Conservation (phyloP, 2,888 invertebrate genomes). For the Penaeus monodon region DNA sequence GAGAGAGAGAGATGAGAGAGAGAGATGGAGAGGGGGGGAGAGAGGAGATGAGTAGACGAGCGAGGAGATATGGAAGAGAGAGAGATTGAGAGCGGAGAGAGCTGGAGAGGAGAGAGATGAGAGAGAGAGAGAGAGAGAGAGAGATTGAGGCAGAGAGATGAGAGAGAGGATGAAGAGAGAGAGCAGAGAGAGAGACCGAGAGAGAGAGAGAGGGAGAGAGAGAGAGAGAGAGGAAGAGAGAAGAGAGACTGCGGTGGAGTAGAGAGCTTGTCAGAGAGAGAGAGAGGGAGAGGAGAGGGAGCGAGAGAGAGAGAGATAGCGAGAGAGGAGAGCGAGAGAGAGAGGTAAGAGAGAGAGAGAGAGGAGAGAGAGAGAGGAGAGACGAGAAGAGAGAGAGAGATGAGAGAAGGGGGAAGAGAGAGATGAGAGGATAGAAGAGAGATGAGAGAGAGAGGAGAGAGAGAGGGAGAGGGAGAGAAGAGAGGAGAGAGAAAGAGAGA, state of each 20-base stretch:
- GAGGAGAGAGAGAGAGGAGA: background rate
- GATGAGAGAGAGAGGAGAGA: background rate
- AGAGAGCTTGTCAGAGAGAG: background rate
- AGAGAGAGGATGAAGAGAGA: background rate
- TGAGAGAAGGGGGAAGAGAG: background rate
- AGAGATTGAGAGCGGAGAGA: too few species aligned
- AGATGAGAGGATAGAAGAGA: background rate
- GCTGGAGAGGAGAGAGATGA: too few species aligned
- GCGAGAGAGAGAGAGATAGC: background rate
- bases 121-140: background rate
- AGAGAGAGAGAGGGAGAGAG: background rate
- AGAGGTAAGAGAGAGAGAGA: background rate
- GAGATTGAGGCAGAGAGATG: conserved; percentile 3
- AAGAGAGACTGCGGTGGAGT: background rate
- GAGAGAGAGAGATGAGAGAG: too few species aligned
- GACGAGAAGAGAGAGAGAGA: background rate
- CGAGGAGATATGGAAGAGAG: too few species aligned
- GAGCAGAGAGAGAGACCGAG: background rate
- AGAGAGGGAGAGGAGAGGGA: background rate
- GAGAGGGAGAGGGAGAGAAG: background rate
- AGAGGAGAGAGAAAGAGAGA: background rate
- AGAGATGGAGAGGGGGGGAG: too few species aligned
- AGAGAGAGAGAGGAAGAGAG: background rate
- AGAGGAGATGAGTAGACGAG: too few species aligned
- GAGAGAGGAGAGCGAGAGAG: too few species aligned